A percentile compares a stretch with the other conserved stretches of the same genome.
Conservation (phyloP, 2,888 invertebrate genomes). For the Lydus trimaculatus region DNA sequence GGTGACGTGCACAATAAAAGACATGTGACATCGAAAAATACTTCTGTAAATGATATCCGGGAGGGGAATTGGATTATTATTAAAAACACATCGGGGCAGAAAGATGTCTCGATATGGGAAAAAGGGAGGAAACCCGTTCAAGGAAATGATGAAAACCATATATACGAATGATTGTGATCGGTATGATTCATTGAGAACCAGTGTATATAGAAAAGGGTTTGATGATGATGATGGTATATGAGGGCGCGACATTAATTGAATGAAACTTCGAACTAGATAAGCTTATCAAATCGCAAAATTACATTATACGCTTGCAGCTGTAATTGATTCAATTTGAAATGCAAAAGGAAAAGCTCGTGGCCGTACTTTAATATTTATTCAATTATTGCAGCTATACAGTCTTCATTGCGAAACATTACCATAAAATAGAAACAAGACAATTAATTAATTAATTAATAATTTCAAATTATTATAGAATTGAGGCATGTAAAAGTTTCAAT, state of each 20-base stretch:
- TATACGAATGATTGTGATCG: conserved; percentile 27
- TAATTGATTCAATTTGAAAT: conserved; percentile 30
- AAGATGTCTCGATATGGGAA: conserved; percentile 42
- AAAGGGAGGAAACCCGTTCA: conserved; percentile 29
- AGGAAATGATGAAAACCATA: conserved; percentile 41
- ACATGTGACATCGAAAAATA: conserved; percentile 58
- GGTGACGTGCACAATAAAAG: conserved; percentile 51
- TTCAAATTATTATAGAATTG: neutral
- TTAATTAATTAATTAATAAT: neutral
- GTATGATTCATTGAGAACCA: conserved; percentile 44
- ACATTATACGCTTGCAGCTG: conserved; percentile 26
- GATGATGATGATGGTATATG: conserved; percentile 26
- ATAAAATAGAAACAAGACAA: neutral
- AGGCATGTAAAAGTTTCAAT: neutral
- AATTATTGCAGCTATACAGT: conserved; percentile 15
- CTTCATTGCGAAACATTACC: neutral
- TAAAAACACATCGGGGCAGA: conserved; percentile 51
- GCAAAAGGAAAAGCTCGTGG: conserved; percentile 26
- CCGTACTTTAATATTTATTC: conserved; percentile 18
- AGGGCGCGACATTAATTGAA: conserved; percentile 45
- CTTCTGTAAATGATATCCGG: conserved; percentile 55
- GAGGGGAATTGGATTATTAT: conserved; percentile 50
- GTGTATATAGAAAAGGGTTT: conserved; percentile 42
- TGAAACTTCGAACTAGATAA: conserved; percentile 38
- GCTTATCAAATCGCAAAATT: conserved; percentile 35